Evolutionary conservation across 2,797 vertebrate species (phyloP).

Genomic region (Squalus acanthias): DNA sequence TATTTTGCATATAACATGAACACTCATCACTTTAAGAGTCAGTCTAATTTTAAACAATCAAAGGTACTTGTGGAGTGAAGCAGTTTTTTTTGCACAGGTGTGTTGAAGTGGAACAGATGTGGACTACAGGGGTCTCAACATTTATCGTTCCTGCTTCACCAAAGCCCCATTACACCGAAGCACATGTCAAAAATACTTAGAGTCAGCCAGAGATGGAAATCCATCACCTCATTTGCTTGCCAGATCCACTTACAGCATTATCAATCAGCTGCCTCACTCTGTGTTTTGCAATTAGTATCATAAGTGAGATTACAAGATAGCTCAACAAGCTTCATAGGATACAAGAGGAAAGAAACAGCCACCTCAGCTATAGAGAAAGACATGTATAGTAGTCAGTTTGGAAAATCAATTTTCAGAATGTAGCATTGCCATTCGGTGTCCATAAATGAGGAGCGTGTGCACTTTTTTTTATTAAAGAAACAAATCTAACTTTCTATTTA

Average conservation of each 20-base stretch:
- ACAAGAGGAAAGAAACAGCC: background rate
- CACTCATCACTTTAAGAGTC: conserved; percentile 1
- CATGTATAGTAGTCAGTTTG: background rate
- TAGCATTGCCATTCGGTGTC: background rate
- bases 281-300: conserved; percentile 37
- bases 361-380: background rate
- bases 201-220: background rate
- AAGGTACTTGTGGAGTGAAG: conserved; percentile 14
- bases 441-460: background rate
- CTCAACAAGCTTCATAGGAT: background rate
- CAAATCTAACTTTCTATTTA: background rate
- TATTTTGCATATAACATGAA: background rate
- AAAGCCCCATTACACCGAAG: conserved; percentile 25
- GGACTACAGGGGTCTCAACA: background rate
- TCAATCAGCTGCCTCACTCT: background rate
- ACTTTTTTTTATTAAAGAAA: conserved; percentile 7
- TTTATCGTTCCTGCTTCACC: conserved; percentile 32
- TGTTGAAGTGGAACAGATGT: conserved; percentile 36
- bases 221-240: background rate
- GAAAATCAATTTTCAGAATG: background rate
- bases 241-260: conserved; percentile 35
- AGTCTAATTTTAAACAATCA: conserved; percentile 35
- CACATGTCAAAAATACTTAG: conserved; percentile 33
- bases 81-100: background rate
- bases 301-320: conserved; percentile 23